A percentile compares a stretch with the other conserved stretches of the same genome.
Evolutionary conservation across 53 echinoderm and acorn worm genomes (phyloP).

Genomic region (Antedon mediterranea): DNA sequence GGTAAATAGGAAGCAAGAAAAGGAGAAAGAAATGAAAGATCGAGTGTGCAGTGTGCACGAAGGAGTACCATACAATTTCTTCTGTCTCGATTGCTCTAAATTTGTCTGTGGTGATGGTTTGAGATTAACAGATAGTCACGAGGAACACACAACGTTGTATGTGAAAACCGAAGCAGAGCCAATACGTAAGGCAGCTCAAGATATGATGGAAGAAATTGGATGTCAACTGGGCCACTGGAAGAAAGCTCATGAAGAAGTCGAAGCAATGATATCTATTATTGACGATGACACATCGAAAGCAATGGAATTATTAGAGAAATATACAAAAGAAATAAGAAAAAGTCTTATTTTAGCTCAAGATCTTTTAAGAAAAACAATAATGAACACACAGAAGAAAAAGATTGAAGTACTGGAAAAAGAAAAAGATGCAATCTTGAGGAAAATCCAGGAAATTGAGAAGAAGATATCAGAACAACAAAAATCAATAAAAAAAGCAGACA

Average conservation of each 20-base stretch:
- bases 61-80: not conserved
- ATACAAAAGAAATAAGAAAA: not conserved
- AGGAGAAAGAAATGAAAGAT: not conserved
- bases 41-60: not conserved
- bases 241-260: not conserved
- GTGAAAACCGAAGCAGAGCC: not conserved
- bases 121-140: not conserved
- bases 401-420: not conserved
- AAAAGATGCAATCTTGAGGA: not conserved
- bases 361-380: not conserved
- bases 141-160: not conserved
- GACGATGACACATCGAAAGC: not conserved
- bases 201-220: not conserved
- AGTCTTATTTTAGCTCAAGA: not conserved
- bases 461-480: not conserved
- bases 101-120: not conserved
- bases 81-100: not conserved
- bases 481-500: not conserved
- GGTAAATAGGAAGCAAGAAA: not conserved
- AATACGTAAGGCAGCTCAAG: not conserved
- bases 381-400: not conserved
- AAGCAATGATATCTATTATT: not conserved
- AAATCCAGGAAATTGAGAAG: not conserved
- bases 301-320: not conserved
- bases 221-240: not conserved